Conservation (phyloP, 1,140 invertebrate species). For the Hestina assimilis region DNA sequence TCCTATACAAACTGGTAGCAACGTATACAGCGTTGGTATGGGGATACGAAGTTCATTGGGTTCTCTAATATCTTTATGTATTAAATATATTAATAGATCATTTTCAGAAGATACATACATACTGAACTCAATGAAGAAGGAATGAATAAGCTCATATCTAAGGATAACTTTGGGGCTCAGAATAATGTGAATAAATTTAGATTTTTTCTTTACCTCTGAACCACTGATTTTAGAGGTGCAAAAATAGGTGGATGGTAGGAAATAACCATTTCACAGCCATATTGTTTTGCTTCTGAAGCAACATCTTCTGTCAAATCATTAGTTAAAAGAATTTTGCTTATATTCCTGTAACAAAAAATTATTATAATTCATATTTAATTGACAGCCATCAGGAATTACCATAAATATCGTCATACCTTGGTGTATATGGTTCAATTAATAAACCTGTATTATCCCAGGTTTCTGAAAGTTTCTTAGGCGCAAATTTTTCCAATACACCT, state of each 20-base stretch:
- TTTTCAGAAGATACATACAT: too few relatives aligned
- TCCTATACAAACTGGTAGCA: too few relatives aligned
- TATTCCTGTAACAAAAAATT: slow-evolving; percentile 47
- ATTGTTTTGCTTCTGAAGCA: slow-evolving; percentile 88
- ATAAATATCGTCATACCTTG: slow-evolving; percentile 54
- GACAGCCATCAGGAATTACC: not conserved
- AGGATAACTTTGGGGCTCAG: too few relatives aligned
- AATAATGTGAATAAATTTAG: too few relatives aligned
- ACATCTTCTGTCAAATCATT: slow-evolving; percentile 96
- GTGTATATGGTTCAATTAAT: slow-evolving; percentile 87
- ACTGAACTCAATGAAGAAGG: too few relatives aligned
- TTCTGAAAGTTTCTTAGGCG: slow-evolving; percentile 86
- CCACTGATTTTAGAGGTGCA: slow-evolving; percentile 87
- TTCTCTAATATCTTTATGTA: too few relatives aligned
- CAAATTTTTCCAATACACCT: slow-evolving; percentile 83
- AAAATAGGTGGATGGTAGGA: slow-evolving; percentile 98
- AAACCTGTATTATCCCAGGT: slow-evolving; percentile 98
- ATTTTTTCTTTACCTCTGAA: slow-evolving; percentile 92
- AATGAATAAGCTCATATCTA: too few relatives aligned
- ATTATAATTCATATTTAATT: not conserved
- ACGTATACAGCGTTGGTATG: too few relatives aligned
- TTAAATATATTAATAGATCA: too few relatives aligned
- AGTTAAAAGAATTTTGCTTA: slow-evolving; percentile 89
- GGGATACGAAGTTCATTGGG: too few relatives aligned
- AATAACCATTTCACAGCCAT: slow-evolving; percentile 88